phyloP scores from a whole-genome alignment of 2,888 invertebrate genomes.

The Hydrotaea cyrtoneurina region DNA sequence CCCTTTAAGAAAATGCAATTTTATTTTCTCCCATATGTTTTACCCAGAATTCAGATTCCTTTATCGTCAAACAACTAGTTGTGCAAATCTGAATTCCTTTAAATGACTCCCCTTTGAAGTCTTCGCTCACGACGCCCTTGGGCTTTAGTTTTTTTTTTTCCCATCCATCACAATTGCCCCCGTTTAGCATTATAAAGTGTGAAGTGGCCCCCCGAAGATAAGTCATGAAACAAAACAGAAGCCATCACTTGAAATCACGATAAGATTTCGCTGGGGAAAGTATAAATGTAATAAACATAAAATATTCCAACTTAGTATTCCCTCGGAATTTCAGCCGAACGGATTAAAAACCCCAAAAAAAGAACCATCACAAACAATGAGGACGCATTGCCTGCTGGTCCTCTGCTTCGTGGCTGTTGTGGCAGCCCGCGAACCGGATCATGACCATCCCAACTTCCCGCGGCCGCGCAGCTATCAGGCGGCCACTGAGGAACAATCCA shows the following conservation, averaged over 20 bases:
- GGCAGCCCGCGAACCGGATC: neutral
- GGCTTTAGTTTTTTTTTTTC: no score
- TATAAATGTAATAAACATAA: slow-evolving; percentile 36
- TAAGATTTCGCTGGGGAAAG: slow-evolving; percentile 10
- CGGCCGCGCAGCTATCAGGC: neutral
- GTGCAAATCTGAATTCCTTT: no score
- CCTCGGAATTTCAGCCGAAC: neutral
- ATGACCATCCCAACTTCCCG: slow-evolving; percentile 39
- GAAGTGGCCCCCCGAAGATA: no score
- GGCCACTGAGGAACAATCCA: slow-evolving; percentile 43
- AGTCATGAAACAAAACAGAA: neutral
- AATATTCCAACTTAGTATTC: neutral
- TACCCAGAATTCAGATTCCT: no score
- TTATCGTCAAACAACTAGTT: no score
- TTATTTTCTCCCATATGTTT: no score
- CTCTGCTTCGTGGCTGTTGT: neutral
- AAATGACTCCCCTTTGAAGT: no score
- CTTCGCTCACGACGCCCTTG: no score
- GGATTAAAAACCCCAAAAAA: neutral
- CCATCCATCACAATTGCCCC: no score
- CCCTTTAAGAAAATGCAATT: no score
- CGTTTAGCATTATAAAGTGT: no score
- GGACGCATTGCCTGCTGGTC: neutral
- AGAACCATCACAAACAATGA: slow-evolving; percentile 30
- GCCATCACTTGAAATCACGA: neutral